Base-by-base conservation (phyloP, 1,140 invertebrate genomes). In the Drosophila virilis region DNA sequence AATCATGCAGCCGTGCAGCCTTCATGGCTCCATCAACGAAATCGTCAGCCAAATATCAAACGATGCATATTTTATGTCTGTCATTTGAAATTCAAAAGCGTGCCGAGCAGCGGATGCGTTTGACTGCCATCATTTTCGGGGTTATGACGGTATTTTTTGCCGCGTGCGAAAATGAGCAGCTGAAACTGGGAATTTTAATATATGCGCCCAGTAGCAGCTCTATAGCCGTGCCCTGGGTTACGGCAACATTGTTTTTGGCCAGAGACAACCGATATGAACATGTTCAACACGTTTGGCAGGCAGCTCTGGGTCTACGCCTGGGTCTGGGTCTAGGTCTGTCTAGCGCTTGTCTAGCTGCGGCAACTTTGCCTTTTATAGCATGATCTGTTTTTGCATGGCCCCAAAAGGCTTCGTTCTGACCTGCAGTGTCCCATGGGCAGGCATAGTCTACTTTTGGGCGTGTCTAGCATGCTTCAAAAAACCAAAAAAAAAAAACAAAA, bases 21-120 rank as follows among this genome's bases (percentile, higher is more conserved):
- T 57, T 13, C 13, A 33, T 22, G 38, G 52, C 62, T 58, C 55
- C 64, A 65, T 66, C 52, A 64, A 48, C 68, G 61, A 45, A 68
- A 70, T 72, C 80, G 70, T 73, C 80, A 68, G 80, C 54, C 76
- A 83, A 84, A 83, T 84, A 83, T 79, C 80, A 83, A 79, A 79
- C 76, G 78, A 74, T 83, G 80, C 74, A 83, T 83, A 83, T 83
- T 83, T 83, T 83, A 83, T 67, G 72, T 69, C 82, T 83, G 80
- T 83, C 80, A 84, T 84, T 84, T 83, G 80, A 84, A 82, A 83
- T 83, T 83, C 76, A 79, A 83, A 83, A 79, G 80, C 80, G 76
- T 64, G 48, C 22, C 50, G 48, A 45, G 64, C 43, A 42, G 43
- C 55, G 51, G 33, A 54, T 54, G 52, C 57, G 35, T 51, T 54